Percentiles rank a stretch among this genome's conserved stretches.
These are phyloP conservation scores for Zosterops borbonicus DNA, from an alignment of 2,113 vertebrate species.

Conservation along the genomic window DNA sequence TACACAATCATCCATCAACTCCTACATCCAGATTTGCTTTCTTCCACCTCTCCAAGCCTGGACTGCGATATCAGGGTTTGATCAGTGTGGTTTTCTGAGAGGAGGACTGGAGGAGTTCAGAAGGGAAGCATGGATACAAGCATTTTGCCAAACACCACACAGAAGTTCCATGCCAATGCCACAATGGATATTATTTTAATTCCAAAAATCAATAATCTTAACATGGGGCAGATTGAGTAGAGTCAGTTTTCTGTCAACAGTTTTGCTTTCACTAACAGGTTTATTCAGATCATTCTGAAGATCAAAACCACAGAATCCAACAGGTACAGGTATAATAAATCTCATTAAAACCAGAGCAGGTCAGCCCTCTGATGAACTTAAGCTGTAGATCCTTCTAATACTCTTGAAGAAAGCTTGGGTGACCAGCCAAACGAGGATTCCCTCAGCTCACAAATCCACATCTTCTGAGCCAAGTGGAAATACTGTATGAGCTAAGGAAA, in stretches of 20 bases:
- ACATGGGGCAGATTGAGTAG: not conserved
- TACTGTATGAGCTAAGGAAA: conserved; percentile 7
- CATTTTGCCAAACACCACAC: not conserved
- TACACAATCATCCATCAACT: not conserved
- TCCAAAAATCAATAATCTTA: not conserved
- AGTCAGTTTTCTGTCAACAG: not conserved
- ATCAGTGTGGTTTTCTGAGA: not conserved
- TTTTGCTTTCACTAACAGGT: not conserved
- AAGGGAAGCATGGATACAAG: not conserved
- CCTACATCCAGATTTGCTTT: not conserved
- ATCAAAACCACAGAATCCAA: not conserved
- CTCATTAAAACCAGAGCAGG: conserved; percentile 55
- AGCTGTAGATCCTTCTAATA: conserved; percentile 50
- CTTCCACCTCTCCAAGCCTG: not conserved
- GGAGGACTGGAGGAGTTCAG: not conserved
- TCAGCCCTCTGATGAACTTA: conserved; percentile 32
- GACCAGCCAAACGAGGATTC: conserved; percentile 39
- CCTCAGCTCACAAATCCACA: conserved; percentile 35
- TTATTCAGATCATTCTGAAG: not conserved
- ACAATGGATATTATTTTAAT: not conserved
- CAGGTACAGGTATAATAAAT: conserved; percentile 56
- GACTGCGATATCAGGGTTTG: not conserved
- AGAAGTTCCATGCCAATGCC: not conserved
- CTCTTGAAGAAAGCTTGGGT: conserved; percentile 34
- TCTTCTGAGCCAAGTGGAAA: conserved; percentile 50